These are phyloP conservation scores for Suricata suricatta DNA, from an alignment of 2,113 vertebrate species.

Conservation along the genomic window DNA sequence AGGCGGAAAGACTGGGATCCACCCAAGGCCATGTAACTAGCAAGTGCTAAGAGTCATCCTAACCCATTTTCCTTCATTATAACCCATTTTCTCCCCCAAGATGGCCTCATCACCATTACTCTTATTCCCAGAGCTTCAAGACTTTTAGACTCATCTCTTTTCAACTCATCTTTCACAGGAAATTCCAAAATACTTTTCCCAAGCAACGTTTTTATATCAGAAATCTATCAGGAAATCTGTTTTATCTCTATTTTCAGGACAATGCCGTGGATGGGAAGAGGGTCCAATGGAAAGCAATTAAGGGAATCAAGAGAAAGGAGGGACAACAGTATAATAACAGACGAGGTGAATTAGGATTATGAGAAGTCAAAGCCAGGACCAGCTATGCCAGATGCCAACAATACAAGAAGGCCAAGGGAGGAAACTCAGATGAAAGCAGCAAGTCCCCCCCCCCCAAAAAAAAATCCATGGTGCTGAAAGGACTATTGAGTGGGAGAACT, in stretches of 20 bases:
- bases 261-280: not conserved
- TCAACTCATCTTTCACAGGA: not conserved
- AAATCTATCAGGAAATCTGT: not conserved
- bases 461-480: not conserved
- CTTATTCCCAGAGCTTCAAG: not conserved
- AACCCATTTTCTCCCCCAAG: not conserved
- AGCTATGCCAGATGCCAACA: not conserved
- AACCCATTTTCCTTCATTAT: not conserved
- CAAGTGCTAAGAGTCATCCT: not conserved
- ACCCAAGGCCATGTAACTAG: not conserved
- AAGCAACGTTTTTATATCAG: not conserved
- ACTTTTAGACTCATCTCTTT: not conserved
- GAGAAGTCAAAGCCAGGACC: not conserved
- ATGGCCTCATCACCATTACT: not conserved
- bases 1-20: not conserved
- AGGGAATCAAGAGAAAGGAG: not conserved
- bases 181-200: not conserved
- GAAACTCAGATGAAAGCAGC: not conserved
- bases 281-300: not conserved
- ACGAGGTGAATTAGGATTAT: not conserved
- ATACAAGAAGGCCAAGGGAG: not conserved
- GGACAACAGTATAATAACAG: not conserved
- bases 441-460: no score
- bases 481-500: not conserved
- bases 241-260: not conserved